Conservation (phyloP, 92 coral and sea anemone genomes). For the Blastomussa wellsi region DNA sequence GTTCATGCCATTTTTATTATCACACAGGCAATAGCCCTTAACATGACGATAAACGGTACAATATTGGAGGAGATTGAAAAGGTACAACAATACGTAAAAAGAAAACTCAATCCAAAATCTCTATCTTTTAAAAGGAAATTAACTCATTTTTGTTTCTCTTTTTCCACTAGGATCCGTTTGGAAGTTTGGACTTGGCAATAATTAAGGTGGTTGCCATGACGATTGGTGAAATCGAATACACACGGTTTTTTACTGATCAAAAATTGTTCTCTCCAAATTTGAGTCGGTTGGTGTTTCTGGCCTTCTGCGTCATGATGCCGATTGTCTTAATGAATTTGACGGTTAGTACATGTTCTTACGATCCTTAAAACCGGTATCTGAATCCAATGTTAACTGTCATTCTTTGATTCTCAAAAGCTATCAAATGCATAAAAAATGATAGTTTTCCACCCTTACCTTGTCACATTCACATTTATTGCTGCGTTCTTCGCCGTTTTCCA, state of each 20-base stretch:
- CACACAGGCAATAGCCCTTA: constrained; percentile 15
- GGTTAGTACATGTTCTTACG: constrained; percentile 13
- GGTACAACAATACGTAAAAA: neutral
- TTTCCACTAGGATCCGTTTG: constrained; percentile 57
- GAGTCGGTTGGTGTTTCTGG: constrained; percentile 58
- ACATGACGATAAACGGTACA: constrained; percentile 13
- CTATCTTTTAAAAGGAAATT: too few species aligned
- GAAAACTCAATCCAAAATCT: neutral
- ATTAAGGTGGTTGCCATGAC: constrained; percentile 78
- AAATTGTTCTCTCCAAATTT: constrained; percentile 44
- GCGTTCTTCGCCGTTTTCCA: too few species aligned
- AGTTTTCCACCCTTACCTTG: too few species aligned
- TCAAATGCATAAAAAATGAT: too few species aligned
- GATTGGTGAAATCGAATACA: constrained; percentile 83
- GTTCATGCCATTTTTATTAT: neutral
- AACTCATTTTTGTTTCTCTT: neutral
- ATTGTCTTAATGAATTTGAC: constrained; percentile 79
- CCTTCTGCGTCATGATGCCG: constrained; percentile 70
- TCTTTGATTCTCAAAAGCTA: too few species aligned
- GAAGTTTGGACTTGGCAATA: constrained; percentile 40
- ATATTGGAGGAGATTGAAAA: constrained; percentile 23
- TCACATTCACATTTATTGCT: too few species aligned
- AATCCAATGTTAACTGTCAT: too few species aligned
- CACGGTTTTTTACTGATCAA: constrained; percentile 77
- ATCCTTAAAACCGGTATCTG: neutral